Percentiles rank a stretch among this genome's conserved stretches.
Evolutionary conservation across 2,888 invertebrate species (phyloP).

Genomic region (Tricholauxania praeusta): DNA sequence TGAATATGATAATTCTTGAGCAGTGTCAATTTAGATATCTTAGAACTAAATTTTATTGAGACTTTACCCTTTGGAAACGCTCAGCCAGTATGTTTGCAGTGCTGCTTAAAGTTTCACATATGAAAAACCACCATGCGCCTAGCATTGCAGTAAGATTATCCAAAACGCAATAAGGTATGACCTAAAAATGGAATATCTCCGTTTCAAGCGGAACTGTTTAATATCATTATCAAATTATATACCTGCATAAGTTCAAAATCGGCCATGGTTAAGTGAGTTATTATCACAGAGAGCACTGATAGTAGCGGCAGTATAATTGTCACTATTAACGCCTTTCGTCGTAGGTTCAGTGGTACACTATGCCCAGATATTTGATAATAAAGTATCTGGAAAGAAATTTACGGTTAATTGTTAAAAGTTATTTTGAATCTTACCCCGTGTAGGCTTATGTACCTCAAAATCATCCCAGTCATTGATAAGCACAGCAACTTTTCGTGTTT

Average conservation of each 20-base stretch:
- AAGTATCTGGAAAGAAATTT: conserved; percentile 67
- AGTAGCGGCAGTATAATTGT: conserved; percentile 73
- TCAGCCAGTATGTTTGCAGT: conserved; percentile 77
- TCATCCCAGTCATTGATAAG: conserved; percentile 74
- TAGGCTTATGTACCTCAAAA: conserved; percentile 71
- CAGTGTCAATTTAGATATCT: too few species aligned
- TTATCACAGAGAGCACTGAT: conserved; percentile 74
- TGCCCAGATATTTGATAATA: conserved; percentile 74
- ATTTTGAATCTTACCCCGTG: neutral
- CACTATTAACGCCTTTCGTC: conserved; percentile 72
- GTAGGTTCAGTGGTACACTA: conserved; percentile 71
- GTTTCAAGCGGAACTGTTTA: neutral
- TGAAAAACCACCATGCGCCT: conserved; percentile 79
- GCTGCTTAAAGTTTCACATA: conserved; percentile 75
- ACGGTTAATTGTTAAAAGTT: neutral
- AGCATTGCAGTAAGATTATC: conserved; percentile 77
- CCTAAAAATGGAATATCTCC: conserved; percentile 56
- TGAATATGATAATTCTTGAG: neutral
- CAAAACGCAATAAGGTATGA: conserved; percentile 77
- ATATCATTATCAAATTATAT: conserved; percentile 24
- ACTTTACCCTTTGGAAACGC: conserved; percentile 74
- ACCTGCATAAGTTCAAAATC: conserved; percentile 75
- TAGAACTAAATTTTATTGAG: too few species aligned
- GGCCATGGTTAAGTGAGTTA: conserved; percentile 79
- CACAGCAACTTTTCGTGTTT: conserved; percentile 73